phyloP scores from a whole-genome alignment of 2,113 vertebrate genomes.

The Paraplagusia blochii region DNA sequence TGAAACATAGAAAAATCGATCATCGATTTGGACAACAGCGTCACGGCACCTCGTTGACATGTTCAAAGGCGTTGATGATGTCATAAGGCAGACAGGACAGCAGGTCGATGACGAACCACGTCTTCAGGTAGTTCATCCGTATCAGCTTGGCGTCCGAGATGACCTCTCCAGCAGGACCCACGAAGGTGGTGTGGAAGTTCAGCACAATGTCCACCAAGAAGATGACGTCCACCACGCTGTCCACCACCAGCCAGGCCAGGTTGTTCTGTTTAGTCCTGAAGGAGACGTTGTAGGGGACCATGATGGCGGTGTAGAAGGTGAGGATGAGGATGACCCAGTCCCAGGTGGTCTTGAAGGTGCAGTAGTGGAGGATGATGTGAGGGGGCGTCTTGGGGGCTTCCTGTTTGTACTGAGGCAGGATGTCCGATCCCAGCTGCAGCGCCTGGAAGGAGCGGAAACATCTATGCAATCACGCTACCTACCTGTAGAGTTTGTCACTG shows the following conservation, averaged over 20 bases:
- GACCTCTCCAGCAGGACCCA: conserved; percentile 93
- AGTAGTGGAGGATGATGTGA: conserved; percentile 98
- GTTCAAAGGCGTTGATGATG: conserved; percentile 98
- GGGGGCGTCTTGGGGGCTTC: conserved; percentile 98
- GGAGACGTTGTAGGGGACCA: conserved; percentile 98
- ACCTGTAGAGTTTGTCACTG: background rate
- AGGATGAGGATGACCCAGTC: conserved; percentile 99
- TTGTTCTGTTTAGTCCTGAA: conserved; percentile 97
- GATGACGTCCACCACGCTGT: conserved; percentile 97
- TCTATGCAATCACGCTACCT: too few species aligned
- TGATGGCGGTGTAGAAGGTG: conserved; percentile 98
- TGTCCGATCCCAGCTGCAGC: conserved; percentile 96
- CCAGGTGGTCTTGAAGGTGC: conserved; percentile 98
- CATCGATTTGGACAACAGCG: background rate
- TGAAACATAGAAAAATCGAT: accelerated
- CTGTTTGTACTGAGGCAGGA: conserved; percentile 97
- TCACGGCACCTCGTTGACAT: conserved; percentile 92
- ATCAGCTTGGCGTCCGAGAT: conserved; percentile 96
- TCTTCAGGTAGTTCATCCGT: conserved; percentile 98
- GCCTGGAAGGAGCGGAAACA: conserved; percentile 72
- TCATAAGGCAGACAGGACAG: conserved; percentile 97
- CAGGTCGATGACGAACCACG: conserved; percentile 98
- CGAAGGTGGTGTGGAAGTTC: conserved; percentile 97
- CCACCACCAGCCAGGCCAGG: conserved; percentile 93
- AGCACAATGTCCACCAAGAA: conserved; percentile 97